Conservation (phyloP, 2,113 vertebrate genomes). For the Alces alces region DNA sequence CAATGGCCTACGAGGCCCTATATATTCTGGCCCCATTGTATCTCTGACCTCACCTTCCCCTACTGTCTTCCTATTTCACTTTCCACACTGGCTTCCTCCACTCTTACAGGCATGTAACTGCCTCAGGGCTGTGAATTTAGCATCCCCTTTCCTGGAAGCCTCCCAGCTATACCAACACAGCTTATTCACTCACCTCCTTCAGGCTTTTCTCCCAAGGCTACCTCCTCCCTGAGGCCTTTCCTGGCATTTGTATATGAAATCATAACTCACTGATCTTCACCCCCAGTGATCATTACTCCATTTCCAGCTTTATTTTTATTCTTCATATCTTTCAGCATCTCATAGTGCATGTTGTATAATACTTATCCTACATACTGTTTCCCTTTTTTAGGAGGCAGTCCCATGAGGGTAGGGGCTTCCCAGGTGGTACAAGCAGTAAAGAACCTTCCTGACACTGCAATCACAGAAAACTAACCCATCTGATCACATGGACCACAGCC, state of each 20-base stretch:
- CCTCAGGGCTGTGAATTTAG: not conserved
- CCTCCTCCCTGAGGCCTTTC: not conserved
- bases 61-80: not conserved
- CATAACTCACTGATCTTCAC: not conserved
- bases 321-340: not conserved
- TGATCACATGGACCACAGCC: not conserved
- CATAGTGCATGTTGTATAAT: not conserved
- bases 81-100: no score
- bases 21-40: not conserved
- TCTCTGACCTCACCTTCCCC: not conserved
- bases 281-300: not conserved
- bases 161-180: not conserved
- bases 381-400: not conserved
- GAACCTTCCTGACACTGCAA: not conserved
- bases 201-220: not conserved
- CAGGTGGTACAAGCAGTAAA: not conserved
- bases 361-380: not conserved
- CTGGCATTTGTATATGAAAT: not conserved
- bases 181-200: not conserved
- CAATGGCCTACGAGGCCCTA: not conserved
- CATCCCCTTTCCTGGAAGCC: not conserved
- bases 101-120: not conserved
- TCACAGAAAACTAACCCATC: not conserved
- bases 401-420: not conserved
- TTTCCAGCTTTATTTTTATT: not conserved